A percentile compares a stretch with the other conserved stretches of the same genome.
These are phyloP conservation scores for Oxystoma pomonae DNA, from an alignment of 2,888 invertebrate species.

Conservation along the genomic window DNA sequence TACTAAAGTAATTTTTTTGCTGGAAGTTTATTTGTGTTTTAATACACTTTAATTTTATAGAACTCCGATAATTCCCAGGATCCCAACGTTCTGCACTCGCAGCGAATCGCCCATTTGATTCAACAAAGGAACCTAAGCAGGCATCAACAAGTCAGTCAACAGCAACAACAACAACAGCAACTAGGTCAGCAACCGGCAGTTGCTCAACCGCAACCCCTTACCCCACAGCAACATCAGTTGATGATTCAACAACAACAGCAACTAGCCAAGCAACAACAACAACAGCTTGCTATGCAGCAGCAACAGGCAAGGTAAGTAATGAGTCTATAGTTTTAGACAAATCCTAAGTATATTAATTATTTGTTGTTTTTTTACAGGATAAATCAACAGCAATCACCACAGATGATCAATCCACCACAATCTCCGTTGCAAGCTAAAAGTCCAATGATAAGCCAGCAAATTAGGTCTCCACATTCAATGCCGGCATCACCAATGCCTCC, in stretches of 20 bases:
- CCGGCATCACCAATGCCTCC: constrained; percentile 49
- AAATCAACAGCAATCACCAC: constrained; percentile 34
- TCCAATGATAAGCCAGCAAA: constrained; percentile 47
- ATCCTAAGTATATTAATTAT: too few species aligned
- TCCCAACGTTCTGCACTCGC: constrained; percentile 47
- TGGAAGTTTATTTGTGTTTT: too few species aligned
- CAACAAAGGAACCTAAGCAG: constrained; percentile 42
- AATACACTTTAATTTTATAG: too few species aligned
- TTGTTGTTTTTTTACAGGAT: too few species aligned
- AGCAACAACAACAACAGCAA: constrained; percentile 38
- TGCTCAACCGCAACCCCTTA: constrained; percentile 39
- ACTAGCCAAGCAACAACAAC: constrained; percentile 37
- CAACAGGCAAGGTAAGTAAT: constrained; percentile 38
- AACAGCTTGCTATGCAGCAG: constrained; percentile 44
- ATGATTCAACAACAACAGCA: constrained; percentile 42
- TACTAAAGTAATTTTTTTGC: too few species aligned
- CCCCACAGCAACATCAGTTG: constrained; percentile 43
- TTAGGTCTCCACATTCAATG: constrained; percentile 46
- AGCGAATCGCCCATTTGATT: constrained; percentile 41
- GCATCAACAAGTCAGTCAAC: constrained; percentile 50
- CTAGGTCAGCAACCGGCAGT: constrained; percentile 37
- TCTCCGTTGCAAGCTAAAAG: constrained; percentile 55
- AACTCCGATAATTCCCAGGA: constrained; percentile 33
- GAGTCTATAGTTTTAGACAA: neutral
- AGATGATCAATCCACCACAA: constrained; percentile 45